A percentile compares a stretch with the other conserved stretches of the same genome.
phyloP scores from a whole-genome alignment of 2,797 vertebrate species.

The Sebastes glaucus region DNA sequence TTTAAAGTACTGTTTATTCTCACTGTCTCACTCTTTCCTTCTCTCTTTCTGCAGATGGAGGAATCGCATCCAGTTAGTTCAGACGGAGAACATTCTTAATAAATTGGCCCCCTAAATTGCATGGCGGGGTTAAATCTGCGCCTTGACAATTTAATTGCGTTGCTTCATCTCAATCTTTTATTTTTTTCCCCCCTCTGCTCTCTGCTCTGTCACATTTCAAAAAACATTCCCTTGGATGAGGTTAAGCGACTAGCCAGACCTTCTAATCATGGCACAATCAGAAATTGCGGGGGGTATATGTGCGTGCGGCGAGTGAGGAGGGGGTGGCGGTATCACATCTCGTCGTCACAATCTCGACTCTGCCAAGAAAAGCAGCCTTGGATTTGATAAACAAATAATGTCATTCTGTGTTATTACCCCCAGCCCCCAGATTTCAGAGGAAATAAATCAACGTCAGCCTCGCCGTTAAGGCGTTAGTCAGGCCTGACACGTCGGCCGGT shows the following conservation, averaged over 20 bases:
- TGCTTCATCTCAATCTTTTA: constrained; percentile 57
- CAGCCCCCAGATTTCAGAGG: constrained; percentile 90
- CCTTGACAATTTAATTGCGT: constrained; percentile 75
- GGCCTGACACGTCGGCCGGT: constrained; percentile 72
- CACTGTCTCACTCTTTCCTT: constrained; percentile 32
- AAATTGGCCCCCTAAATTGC: constrained; percentile 57
- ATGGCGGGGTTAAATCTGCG: constrained; percentile 55
- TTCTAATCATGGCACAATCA: constrained; percentile 83
- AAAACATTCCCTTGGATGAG: constrained; percentile 62
- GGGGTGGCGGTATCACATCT: constrained; percentile 64
- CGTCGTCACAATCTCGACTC: constrained; percentile 85
- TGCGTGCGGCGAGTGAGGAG: neutral
- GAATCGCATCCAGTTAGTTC: constrained; percentile 38
- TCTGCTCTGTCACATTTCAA: constrained; percentile 59
- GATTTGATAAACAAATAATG: constrained; percentile 96
- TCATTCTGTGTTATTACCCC: constrained; percentile 91
- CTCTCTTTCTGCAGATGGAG: constrained; percentile 38
- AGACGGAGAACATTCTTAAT: constrained; percentile 64
- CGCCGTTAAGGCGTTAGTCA: constrained; percentile 81
- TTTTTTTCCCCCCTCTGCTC: constrained; percentile 5
- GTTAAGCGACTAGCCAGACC: constrained; percentile 76
- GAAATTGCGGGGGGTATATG: constrained; percentile 73
- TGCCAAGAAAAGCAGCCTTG: constrained; percentile 82
- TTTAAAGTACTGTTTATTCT: constrained; percentile 71
- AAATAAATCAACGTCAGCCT: constrained; percentile 92